These are phyloP conservation scores for Cepphus grylle DNA, from an alignment of 2,113 vertebrate genomes.

Conservation along the genomic window DNA sequence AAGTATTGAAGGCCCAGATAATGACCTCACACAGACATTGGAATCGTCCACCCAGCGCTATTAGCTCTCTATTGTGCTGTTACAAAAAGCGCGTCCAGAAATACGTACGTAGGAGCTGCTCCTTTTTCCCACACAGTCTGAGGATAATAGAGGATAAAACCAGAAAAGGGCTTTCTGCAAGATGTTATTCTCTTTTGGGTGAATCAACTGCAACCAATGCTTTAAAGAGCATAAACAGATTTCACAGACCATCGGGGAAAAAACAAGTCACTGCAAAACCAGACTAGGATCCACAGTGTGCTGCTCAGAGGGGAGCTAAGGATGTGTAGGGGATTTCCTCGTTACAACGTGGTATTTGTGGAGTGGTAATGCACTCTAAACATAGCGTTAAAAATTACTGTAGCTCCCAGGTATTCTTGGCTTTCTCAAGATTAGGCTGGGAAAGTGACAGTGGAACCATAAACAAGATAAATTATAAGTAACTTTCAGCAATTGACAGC, in stretches of 20 bases:
- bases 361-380: neutral
- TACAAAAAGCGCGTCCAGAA: fast-evolving
- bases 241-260: neutral
- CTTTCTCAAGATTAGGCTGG: neutral
- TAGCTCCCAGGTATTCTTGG: neutral
- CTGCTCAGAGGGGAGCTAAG: neutral
- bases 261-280: neutral
- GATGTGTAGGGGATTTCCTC: neutral
- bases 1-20: neutral
- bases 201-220: neutral
- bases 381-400: neutral
- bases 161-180: neutral
- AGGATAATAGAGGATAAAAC: neutral
- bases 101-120: fast-evolving
- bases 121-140: neutral
- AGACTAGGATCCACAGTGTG: neutral
- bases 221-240: neutral
- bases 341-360: neutral
- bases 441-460: neutral
- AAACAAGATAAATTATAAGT: neutral
- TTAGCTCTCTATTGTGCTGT: neutral
- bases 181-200: neutral
- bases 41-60: neutral
- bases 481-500: neutral
- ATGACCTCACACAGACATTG: neutral